Percentiles rank a stretch among this genome's conserved stretches.
phyloP scores from a whole-genome alignment of 2,797 vertebrate genomes.

The Mallotus villosus region DNA sequence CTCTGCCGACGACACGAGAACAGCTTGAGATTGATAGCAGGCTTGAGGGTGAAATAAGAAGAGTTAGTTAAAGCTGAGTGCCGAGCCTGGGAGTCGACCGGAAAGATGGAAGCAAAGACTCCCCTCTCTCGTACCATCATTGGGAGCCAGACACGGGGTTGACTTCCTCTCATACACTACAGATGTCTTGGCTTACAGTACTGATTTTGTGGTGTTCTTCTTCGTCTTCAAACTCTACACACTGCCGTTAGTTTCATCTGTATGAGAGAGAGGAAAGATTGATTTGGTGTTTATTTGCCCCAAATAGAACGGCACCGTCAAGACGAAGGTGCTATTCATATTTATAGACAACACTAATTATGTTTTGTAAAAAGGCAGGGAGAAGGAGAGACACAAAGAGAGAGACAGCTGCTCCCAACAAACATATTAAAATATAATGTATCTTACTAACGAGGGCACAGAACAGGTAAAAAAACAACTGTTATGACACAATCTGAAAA shows the following conservation, averaged over 20 bases:
- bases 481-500: background rate
- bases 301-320: conserved; percentile 14
- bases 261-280: background rate
- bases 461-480: conserved; percentile 7
- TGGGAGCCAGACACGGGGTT: conserved; percentile 23
- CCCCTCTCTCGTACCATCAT: conserved; percentile 54
- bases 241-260: background rate
- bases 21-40: conserved; percentile 61
- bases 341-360: conserved; percentile 5
- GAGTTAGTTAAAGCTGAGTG: conserved; percentile 53
- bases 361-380: background rate
- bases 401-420: background rate
- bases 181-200: too few species aligned
- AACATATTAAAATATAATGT: background rate
- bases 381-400: conserved; percentile 32
- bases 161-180: background rate
- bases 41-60: conserved; percentile 58
- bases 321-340: conserved; percentile 11
- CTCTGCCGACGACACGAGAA: conserved; percentile 59
- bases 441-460: background rate
- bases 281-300: conserved; percentile 2
- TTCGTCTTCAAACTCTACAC: background rate
- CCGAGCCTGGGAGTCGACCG: conserved; percentile 11
- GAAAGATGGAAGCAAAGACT: conserved; percentile 23
- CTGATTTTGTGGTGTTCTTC: background rate